These are phyloP conservation scores for Adrianichthys oophorus DNA, from an alignment of 2,797 vertebrate species.

Conservation along the genomic window DNA sequence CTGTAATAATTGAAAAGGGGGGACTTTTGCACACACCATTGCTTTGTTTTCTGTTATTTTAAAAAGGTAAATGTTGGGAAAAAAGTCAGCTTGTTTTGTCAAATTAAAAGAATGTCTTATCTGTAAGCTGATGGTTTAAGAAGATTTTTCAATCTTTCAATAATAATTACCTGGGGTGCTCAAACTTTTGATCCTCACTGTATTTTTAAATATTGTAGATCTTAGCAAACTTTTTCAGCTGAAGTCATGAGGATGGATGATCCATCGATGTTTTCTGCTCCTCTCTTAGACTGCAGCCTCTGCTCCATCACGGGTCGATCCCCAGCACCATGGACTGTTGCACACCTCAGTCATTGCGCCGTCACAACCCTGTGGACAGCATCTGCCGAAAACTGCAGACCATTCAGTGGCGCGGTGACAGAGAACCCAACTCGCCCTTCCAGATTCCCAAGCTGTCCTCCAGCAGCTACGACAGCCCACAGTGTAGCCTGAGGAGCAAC, in stretches of 20 bases:
- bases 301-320: slow-evolving; percentile 19
- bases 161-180: too few species aligned
- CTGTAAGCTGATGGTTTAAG: too few species aligned
- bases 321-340: slow-evolving; percentile 69
- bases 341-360: slow-evolving; percentile 55
- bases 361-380: slow-evolving; percentile 90
- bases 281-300: slow-evolving; percentile 53
- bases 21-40: too few species aligned
- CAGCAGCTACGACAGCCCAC: slow-evolving; percentile 81
- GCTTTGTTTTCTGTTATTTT: too few species aligned
- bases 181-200: too few species aligned
- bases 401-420: slow-evolving; percentile 83
- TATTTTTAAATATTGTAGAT: too few species aligned
- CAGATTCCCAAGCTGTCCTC: slow-evolving; percentile 87
- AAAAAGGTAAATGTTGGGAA: too few species aligned
- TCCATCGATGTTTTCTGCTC: background rate
- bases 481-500: slow-evolving; percentile 74
- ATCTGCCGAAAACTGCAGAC: slow-evolving; percentile 89
- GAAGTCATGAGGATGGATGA: background rate
- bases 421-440: slow-evolving; percentile 76
- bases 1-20: too few species aligned
- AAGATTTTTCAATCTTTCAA: too few species aligned
- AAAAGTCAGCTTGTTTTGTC: too few species aligned
- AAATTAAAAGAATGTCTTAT: too few species aligned
- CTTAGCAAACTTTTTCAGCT: background rate